Conservation (phyloP, 2,797 vertebrate species). For the Poeciliopsis turneri region DNA sequence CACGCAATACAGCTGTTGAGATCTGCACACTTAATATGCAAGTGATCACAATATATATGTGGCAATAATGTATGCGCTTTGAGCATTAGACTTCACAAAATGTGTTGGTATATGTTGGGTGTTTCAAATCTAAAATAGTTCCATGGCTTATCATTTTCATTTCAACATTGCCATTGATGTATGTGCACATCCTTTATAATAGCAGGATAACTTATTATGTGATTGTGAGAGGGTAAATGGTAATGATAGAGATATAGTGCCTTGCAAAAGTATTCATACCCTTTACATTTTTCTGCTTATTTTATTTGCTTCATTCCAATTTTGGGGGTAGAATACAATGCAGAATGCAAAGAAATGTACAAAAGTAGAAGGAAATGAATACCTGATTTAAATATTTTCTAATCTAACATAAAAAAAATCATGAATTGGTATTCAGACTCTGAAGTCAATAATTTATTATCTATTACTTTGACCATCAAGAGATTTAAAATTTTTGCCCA, state of each 20-base stretch:
- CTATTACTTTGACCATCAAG: neutral
- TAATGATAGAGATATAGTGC: conserved; percentile 7
- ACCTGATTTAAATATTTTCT: neutral
- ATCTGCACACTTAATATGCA: conserved; percentile 79
- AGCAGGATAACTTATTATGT: conserved; percentile 19
- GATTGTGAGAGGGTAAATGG: conserved; percentile 6
- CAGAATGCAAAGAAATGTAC: neutral
- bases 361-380: neutral
- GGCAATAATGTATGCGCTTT: conserved; percentile 82
- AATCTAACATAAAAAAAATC: neutral
- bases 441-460: neutral
- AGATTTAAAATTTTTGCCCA: neutral
- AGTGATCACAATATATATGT: conserved; percentile 79
- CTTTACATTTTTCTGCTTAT: neutral
- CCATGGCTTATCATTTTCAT: conserved; percentile 53
- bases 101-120: conserved; percentile 54
- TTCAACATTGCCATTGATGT: conserved; percentile 41
- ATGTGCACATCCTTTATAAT: conserved; percentile 43
- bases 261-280: conserved; percentile 4
- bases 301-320: neutral
- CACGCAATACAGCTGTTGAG: conserved; percentile 74
- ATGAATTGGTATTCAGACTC: neutral
- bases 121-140: conserved; percentile 35
- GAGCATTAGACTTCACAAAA: conserved; percentile 60
- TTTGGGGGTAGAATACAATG: conserved; percentile 2